phyloP scores from a whole-genome alignment of 1,140 invertebrate genomes.

The Plectrocnemia conspersa region DNA sequence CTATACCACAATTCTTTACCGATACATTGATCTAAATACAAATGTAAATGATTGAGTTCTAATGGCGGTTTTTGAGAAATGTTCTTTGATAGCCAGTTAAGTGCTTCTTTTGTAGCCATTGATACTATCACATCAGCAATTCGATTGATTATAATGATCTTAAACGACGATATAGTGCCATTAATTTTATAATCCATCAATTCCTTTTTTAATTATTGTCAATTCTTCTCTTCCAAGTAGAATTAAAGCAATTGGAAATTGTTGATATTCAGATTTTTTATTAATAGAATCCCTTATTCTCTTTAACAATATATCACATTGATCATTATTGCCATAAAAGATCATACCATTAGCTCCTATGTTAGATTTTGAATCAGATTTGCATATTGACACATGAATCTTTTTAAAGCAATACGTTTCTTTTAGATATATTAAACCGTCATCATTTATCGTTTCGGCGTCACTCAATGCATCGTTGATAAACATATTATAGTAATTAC shows the following conservation, averaged over 20 bases:
- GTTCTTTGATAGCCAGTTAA: constrained; percentile 57
- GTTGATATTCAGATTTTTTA: constrained; percentile 44
- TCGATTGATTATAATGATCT: constrained; percentile 39
- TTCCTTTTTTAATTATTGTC: constrained; percentile 23
- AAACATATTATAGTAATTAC: no score
- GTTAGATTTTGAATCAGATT: constrained; percentile 33
- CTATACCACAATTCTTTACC: constrained; percentile 63
- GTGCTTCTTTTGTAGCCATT: constrained; percentile 47
- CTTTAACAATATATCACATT: constrained; percentile 39
- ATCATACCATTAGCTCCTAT: constrained; percentile 45
- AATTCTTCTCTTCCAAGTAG: constrained; percentile 35
- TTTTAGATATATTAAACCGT: constrained; percentile 42
- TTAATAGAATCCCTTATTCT: constrained; percentile 46
- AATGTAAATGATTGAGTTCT: constrained; percentile 56
- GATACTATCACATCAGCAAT: constrained; percentile 41
- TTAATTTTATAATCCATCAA: constrained; percentile 34
- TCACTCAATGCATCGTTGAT: constrained; percentile 43
- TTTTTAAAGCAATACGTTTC: constrained; percentile 49
- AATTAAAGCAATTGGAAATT: constrained; percentile 43
- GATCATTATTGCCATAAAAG: constrained; percentile 42
- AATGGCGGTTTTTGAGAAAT: constrained; percentile 51
- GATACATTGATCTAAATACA: constrained; percentile 54
- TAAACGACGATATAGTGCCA: constrained; percentile 43
- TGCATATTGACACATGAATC: constrained; percentile 45
- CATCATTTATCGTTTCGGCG: constrained; percentile 37